Base-by-base conservation (phyloP, 2,113 vertebrate genomes). In the Lanius collurio region DNA sequence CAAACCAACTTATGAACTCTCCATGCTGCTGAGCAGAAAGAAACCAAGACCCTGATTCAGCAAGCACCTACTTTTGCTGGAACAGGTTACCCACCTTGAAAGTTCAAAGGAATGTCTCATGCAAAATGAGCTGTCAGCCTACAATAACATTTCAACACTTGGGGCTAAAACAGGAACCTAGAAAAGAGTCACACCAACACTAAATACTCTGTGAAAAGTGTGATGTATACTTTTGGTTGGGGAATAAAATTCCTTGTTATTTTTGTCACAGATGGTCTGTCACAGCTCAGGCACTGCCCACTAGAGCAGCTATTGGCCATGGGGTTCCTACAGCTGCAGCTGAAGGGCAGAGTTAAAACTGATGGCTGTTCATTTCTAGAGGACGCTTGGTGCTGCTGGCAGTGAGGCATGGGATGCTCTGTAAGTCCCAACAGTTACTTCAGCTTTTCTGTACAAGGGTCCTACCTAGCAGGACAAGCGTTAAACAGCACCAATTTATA, bases 311-410 rank as follows among this genome's bases (percentile, higher is more conserved):
- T 31, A 9, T 12, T 37, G 55, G 52, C 55, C 39, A 12, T 14
- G 26, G 70, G n/a, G 35, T 31, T 87, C 24, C 62, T 46, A 16
- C 15, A 78, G 60, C 46, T 79, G 85, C 49, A 59, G 4, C 0
- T 23, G 21, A 35, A 15, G 5, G 53, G 35, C 35, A 47, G 39
- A 68, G 41, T 41, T 86, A 68, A 39, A 83, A 80, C 23, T 5
- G 9, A 63, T 9, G 30, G 71, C 24, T 37, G 7, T 9, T 59
- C 3, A 0, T 55, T 41, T 67, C 60, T 2, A 28, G 31, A 67
- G 59, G 57, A 39, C 0, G 0, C 52, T 70, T 0, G 0, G 9
- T 1, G 2, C 56, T 55, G 73, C 57, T 62, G 52, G 39, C 2
- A 1, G 37, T 3, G 7, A 92, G 24, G 5, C 13, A 18, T 5